phyloP scores from a whole-genome alignment of 2,888 invertebrate species.

The Ophion ventricosus region DNA sequence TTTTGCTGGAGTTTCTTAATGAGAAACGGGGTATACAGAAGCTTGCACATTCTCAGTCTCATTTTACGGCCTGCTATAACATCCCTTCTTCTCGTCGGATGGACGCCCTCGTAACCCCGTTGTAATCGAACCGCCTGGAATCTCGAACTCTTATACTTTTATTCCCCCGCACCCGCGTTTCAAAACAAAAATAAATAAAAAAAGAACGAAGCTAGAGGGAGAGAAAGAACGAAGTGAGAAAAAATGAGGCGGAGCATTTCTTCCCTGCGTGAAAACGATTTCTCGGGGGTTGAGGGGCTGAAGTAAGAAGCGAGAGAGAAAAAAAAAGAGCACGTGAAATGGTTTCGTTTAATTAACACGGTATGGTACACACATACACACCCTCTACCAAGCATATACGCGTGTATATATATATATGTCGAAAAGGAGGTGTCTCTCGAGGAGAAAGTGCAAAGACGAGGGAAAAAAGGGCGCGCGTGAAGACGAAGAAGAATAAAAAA shows the following conservation, averaged over 20 bases:
- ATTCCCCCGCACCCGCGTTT: slow-evolving; percentile 19
- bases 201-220: neutral
- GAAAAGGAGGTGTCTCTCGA: slow-evolving; percentile 64
- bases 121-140: slow-evolving; percentile 62
- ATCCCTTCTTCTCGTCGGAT: slow-evolving; percentile 3
- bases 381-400: slow-evolving; percentile 55
- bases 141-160: slow-evolving; percentile 48
- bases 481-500: slow-evolving; percentile 50
- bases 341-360: slow-evolving; percentile 77
- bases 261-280: slow-evolving; percentile 63
- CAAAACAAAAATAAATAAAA: slow-evolving; percentile 30
- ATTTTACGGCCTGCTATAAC: slow-evolving; percentile 18
- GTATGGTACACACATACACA: slow-evolving; percentile 53
- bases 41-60: slow-evolving; percentile 2
- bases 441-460: slow-evolving; percentile 64
- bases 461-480: slow-evolving; percentile 62
- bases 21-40: neutral
- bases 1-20: neutral
- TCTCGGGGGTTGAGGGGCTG: slow-evolving; percentile 58
- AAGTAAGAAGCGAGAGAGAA: slow-evolving; percentile 38
- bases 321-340: slow-evolving; percentile 51
- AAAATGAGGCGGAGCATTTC: slow-evolving; percentile 63
- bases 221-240: slow-evolving; percentile 38
- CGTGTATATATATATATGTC: slow-evolving; percentile 39
- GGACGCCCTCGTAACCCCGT: slow-evolving; percentile 54